Conservation (phyloP, 2,113 vertebrate species). For the Xiphophorus maculatus region DNA sequence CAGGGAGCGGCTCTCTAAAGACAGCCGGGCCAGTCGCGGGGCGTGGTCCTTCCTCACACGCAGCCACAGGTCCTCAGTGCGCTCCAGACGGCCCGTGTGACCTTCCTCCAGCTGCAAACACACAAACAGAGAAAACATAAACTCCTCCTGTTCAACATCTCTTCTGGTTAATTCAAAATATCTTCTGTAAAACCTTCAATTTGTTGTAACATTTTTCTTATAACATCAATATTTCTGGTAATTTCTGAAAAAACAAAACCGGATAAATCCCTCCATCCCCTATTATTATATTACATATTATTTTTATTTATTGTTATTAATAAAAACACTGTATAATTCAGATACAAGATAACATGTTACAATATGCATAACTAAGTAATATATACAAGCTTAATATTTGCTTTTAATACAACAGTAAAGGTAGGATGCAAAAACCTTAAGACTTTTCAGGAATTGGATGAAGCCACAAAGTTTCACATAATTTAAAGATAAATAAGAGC, state of each 20-base stretch:
- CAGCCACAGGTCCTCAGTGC: conserved; percentile 96
- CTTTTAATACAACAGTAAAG: not conserved
- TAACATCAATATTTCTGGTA: too few relatives aligned
- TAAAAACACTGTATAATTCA: too few relatives aligned
- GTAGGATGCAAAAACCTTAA: not conserved
- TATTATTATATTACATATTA: too few relatives aligned
- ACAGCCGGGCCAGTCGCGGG: conserved; percentile 92
- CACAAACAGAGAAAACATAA: conserved; percentile 19
- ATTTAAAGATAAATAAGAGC: not conserved
- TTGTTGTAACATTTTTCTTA: too few relatives aligned
- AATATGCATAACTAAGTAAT: too few relatives aligned
- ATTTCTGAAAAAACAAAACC: too few relatives aligned
- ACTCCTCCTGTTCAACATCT: conserved; percentile 9
- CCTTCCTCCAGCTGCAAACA: conserved; percentile 89
- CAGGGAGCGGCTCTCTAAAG: conserved; percentile 95
- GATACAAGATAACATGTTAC: too few relatives aligned
- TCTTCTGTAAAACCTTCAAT: not conserved
- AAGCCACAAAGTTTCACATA: not conserved
- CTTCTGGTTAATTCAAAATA: not conserved
- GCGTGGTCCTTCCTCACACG: conserved; percentile 96
- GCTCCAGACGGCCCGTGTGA: conserved; percentile 94
- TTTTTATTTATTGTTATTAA: too few relatives aligned
- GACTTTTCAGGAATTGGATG: not conserved
- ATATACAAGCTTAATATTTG: not conserved
- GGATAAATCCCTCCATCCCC: too few relatives aligned